Evolutionary conservation across 64 coral and sea anemone species (phyloP).

Genomic region (Dendronephthya gigantea): DNA sequence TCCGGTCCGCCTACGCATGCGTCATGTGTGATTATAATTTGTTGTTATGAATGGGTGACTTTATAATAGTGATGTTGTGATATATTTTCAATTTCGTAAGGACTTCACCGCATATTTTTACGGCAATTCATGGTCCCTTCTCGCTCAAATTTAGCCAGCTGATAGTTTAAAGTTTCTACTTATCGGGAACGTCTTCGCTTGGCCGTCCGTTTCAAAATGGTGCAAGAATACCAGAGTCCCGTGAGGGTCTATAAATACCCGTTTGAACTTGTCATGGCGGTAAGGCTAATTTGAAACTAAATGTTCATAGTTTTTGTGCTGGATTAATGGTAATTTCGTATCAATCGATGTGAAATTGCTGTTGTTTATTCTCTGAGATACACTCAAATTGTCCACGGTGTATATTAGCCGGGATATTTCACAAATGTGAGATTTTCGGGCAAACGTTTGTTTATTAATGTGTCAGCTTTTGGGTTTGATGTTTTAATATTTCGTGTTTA

Average conservation of each 20-base stretch:
- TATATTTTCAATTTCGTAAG: background rate
- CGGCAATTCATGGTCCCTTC: background rate
- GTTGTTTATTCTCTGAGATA: background rate
- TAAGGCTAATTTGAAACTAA: too few relatives aligned
- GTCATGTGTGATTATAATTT: background rate
- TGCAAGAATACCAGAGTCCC: constrained; percentile 94
- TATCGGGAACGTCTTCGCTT: background rate
- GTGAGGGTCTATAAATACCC: constrained; percentile 99
- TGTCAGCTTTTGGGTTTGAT: too few relatives aligned
- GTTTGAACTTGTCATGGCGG: constrained; percentile 95
- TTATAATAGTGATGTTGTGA: background rate
- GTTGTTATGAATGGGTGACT: background rate
- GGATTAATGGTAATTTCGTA: background rate
- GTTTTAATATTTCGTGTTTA: too few relatives aligned
- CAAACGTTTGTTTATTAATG: background rate
- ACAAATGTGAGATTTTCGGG: background rate
- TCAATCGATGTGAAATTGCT: background rate
- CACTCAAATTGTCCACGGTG: background rate
- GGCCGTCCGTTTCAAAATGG: constrained; percentile 28
- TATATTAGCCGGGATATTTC: background rate
- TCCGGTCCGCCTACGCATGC: background rate
- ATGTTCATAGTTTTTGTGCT: too few relatives aligned
- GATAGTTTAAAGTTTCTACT: background rate
- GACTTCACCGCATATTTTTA: background rate
- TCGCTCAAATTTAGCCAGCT: background rate